Evolutionary conservation across 2,888 invertebrate genomes (phyloP), one percentile per base, ranked within the genome.

Genomic region (Aphrophora alni): DNA sequence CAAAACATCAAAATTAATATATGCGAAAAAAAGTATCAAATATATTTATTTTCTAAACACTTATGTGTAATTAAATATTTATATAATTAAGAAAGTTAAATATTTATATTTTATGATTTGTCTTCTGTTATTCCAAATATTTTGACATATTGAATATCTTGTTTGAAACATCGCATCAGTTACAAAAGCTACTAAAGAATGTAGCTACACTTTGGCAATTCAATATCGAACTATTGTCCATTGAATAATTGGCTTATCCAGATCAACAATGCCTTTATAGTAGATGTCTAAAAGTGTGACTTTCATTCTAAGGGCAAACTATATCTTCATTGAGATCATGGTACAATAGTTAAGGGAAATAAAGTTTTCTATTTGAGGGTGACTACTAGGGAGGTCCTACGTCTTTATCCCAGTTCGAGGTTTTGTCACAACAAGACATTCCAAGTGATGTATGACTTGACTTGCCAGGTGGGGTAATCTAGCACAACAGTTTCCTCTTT

Each of bases 401-500:
- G 44, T 44, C 44, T 44, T 44, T 44, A 44, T 44, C 44, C 44
- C 17, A 5, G 44, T 59, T 14, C 12, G 59, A 59, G 59, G 21
- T 59, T 59, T 59, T 59, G 59, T 59, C 59, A 59, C 59, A 59
- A 59, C 59, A 59, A 59, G 59, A 59, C 59, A 59, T 59, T 21
- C 21, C 4, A 21, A 21, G 59, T 59, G 59, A 59, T 59, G 59
- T 59, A 59, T 21, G 59, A 59, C 21, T 59, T 21, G 59, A 4
- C 5, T 1, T n/a, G 21, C 59, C 59, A 59, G 59, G 59, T 59
- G 59, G 59, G 21, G 12, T 59, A 59, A 17, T 44, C 7, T 17
- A 44, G 44, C 44, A 44, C 14, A 14, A 44, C 33, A 3, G 8
- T 33, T n/a, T n/a, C n/a, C n/a, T 33, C 33, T 33, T 33, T 33